These are phyloP conservation scores for Hydra vulgaris DNA, from an alignment of 30 jellyfish, hydroid and myxozoan species.

Conservation along the genomic window DNA sequence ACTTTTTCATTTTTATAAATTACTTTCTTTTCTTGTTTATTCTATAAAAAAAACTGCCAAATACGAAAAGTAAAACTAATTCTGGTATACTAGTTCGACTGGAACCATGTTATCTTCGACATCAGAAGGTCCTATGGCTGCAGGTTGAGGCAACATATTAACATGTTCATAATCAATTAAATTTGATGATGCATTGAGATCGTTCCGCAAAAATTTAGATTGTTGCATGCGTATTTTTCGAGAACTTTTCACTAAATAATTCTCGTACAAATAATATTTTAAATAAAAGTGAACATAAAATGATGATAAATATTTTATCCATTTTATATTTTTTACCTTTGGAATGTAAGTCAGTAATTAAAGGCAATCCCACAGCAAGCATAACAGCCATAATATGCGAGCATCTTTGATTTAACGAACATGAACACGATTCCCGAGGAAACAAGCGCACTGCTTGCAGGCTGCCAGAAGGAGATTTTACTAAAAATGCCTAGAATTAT, in stretches of 20 bases:
- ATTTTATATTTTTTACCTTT: background rate
- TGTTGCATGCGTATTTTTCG: background rate
- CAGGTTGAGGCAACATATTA: background rate
- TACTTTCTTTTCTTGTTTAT: too few species aligned
- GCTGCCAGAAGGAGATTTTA: constrained; percentile 38
- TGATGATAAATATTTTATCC: too few species aligned
- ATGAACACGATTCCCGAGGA: constrained; percentile 91
- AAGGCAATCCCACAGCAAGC: constrained; percentile 72
- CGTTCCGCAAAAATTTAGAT: background rate
- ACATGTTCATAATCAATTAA: background rate
- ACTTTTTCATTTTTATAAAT: too few species aligned
- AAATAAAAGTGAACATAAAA: background rate
- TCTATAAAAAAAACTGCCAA: too few species aligned
- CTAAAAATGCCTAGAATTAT: constrained; percentile 34
- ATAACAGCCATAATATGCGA: constrained; percentile 86
- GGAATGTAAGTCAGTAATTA: constrained; percentile 19
- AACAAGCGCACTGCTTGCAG: constrained; percentile 78
- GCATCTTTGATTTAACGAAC: constrained; percentile 61
- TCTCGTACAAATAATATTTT: background rate
- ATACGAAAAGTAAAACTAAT: background rate
- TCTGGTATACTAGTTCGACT: background rate
- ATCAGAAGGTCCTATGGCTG: background rate
- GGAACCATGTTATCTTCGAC: background rate
- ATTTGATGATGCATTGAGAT: background rate
- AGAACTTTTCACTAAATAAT: background rate